These are phyloP conservation scores for Leucosticte australis DNA, from an alignment of 2,113 vertebrate genomes.

Conservation along the genomic window DNA sequence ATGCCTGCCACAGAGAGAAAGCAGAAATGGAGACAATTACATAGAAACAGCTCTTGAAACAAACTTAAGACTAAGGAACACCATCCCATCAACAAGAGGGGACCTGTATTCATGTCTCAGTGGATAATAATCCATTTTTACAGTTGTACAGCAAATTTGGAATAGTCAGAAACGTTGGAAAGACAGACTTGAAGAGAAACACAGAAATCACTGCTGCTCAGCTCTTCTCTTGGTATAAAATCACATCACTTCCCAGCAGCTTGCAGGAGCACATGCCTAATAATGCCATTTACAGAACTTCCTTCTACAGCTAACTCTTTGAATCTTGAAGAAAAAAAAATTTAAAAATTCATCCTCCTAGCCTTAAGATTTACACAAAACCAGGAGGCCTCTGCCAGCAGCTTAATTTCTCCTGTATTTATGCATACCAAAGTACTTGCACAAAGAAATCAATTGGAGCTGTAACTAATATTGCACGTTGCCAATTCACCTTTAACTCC, in stretches of 20 bases:
- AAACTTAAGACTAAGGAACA: background rate
- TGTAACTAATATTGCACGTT: background rate
- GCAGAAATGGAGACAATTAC: background rate
- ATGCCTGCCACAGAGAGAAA: background rate
- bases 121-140: background rate
- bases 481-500: background rate
- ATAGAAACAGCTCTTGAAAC: background rate
- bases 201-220: background rate
- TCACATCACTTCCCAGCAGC: background rate
- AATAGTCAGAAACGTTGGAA: background rate
- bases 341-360: background rate
- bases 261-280: background rate
- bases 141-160: background rate
- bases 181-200: background rate
- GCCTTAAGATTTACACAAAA: background rate
- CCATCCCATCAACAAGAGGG: background rate
- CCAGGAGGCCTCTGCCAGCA: background rate
- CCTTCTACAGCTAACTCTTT: background rate
- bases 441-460: constrained; percentile 9
- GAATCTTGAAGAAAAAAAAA: background rate
- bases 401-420: constrained; percentile 26
- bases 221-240: background rate
- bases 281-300: background rate
- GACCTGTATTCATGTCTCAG: background rate
- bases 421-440: background rate